Evolutionary conservation across 1,140 invertebrate genomes (phyloP), one percentile per base, ranked within the genome.

Genomic region (Stegodyphus mimosarum): DNA sequence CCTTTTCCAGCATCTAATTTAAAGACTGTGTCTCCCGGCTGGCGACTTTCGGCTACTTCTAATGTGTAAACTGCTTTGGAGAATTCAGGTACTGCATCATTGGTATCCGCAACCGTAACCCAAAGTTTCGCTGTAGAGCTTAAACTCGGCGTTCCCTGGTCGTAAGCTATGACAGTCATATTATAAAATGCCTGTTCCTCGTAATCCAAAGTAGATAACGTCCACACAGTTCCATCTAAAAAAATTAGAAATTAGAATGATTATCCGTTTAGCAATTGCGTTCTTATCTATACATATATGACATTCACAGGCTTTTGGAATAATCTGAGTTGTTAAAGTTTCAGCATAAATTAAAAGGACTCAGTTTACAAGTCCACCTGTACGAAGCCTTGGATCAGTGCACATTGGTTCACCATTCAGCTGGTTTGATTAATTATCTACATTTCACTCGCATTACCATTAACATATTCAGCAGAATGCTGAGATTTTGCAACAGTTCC

Each of bases 141-240:
- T 9, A 95, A 90, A 87, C 95, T 94, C 0, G 95, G 95, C 51
- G 93, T 94, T 2, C 96, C 96, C 18, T 96, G 91, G 91, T 97
- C 96, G 0, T 95, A 95, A 0, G 95, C 95, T 7, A 95, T 93
- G 0, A 97, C 93, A 0, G 95, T 94, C 1, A 97, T 91, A 89
- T 96, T 96, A 88, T 95, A 93, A 15, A 91, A 89, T 51, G 90
- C 91, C 87, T 93, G 91, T 50, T 89, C 91, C 90, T 95, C 94
- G 88, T 94, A 96, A 88, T 96, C 95, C 9, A 97, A 91, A 87
- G 92, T 93, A 2, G 92, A 92, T 6, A 94, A 93, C 0, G 94
- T 96, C 10, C 93, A 95, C 6, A 97, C 92, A 1, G 94, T 92
- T 13, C 95, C 96, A 86, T 96, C 95, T 88, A 66, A 33, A 73